phyloP scores from a whole-genome alignment of 1,140 invertebrate genomes.

The Psilanteris sp. region DNA sequence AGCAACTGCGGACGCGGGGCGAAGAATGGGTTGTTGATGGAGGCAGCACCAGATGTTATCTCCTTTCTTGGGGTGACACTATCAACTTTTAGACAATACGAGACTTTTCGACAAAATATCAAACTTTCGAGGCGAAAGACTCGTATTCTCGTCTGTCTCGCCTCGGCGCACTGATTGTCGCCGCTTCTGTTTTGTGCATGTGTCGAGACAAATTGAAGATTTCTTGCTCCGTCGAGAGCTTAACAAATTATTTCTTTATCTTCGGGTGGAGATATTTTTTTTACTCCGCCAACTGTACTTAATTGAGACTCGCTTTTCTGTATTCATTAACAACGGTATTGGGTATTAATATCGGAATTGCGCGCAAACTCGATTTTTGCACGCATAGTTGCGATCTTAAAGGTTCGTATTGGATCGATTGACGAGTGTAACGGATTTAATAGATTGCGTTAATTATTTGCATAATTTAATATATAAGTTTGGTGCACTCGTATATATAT shows the following conservation, averaged over 20 bases:
- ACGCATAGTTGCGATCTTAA: no score
- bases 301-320: no score
- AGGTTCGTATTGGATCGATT: no score
- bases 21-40: conserved; percentile 74
- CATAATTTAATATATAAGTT: no score
- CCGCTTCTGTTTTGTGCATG: conserved; percentile 48
- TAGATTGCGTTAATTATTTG: no score
- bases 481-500: no score
- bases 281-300: no score
- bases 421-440: no score
- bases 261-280: neutral
- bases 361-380: no score
- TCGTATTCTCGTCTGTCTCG: conserved; percentile 39
- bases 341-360: no score
- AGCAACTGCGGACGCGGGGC: conserved; percentile 55
- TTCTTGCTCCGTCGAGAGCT: conserved; percentile 27
- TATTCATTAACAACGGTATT: no score
- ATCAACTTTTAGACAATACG: conserved; percentile 79
- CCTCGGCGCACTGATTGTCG: conserved; percentile 37
- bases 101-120: conserved; percentile 78
- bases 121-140: conserved; percentile 72
- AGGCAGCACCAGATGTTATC: conserved; percentile 78
- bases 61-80: conserved; percentile 75
- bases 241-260: conserved; percentile 51
- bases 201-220: conserved; percentile 61